Percentiles rank a stretch among this genome's conserved stretches.
Evolutionary conservation across 2,888 invertebrate species (phyloP).

Genomic region (Standfussiana lucernea): DNA sequence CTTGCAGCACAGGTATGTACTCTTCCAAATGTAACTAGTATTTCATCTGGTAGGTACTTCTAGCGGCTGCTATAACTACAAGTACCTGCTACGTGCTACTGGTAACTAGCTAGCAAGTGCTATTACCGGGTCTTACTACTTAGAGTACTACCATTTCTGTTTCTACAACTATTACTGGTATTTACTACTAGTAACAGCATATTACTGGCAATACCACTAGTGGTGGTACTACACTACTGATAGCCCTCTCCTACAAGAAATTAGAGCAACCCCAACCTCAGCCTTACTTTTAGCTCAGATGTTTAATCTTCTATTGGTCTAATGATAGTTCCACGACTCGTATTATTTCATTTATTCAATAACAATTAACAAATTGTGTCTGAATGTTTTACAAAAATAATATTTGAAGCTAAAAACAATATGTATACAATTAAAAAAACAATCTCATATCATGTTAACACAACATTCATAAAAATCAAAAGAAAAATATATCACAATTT

Average conservation of each 20-base stretch:
- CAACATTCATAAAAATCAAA: too few species aligned
- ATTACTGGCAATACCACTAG: background rate
- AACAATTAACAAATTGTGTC: too few species aligned
- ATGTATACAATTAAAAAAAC: too few species aligned
- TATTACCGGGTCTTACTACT: background rate
- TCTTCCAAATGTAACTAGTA: background rate
- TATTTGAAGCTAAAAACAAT: too few species aligned
- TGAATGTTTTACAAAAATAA: too few species aligned
- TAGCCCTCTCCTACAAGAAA: background rate
- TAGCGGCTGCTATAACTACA: background rate
- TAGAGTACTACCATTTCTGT: background rate
- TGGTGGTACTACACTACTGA: background rate
- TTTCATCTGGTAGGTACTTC: background rate
- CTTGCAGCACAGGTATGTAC: constrained; percentile 93
- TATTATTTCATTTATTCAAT: too few species aligned
- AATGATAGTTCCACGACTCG: background rate
- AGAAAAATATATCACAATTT: too few species aligned
- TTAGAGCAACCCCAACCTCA: background rate
- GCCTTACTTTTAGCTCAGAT: background rate
- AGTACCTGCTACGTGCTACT: background rate
- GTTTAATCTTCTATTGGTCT: background rate
- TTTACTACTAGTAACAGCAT: background rate
- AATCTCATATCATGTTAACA: too few species aligned
- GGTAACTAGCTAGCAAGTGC: background rate
- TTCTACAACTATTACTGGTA: background rate